Evolutionary conservation across 2,888 invertebrate genomes (phyloP), one percentile per base, ranked within the genome.

Genomic region (Netelia inedita): DNA sequence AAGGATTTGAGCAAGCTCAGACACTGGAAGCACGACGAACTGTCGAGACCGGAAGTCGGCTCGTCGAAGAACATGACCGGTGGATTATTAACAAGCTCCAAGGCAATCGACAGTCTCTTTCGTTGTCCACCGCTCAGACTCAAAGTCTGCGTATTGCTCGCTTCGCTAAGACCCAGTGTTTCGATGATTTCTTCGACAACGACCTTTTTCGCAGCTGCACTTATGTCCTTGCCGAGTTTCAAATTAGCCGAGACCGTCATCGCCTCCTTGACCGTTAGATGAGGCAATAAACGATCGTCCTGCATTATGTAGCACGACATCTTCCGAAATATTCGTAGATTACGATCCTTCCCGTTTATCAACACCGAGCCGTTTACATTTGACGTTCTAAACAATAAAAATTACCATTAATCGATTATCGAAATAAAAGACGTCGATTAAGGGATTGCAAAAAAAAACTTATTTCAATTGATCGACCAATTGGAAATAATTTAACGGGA

Each of bases 41-140:
- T 98, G 93, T 99, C 99, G 93, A 99, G 94, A 19, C 99, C 99
- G 91, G 98, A 97, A 57, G 97, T 97, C 1, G 98, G 98, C 94
- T 99, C 98, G 92, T 99, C 98, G 92, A 99, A 98, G 94, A 98
- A 99, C 98, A 99, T 98, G 85, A 99, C 98, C 87, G 98, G 98
- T 28, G 99, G 98, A 94, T 98, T 98, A 94, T 98, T 98, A 71
- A 98, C 98, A 93, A 98, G 95, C 94, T 98, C 98, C 92, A 98
- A 94, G 75, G 98, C 98, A 91, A 98, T 98, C 6, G 98, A 98
- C 85, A 98, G 94, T 81, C 98, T 95, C 93, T 98, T 98, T 86
- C 98, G 95, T 94, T 98, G 98, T 0, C 98, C 98, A 21, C 98
- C 98, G 8, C 98, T 98, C 59, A 98, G 95, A 91, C 96, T 97